Base-by-base conservation (phyloP, 2,113 vertebrate species). In the Pseudorectes ferrugineus region DNA sequence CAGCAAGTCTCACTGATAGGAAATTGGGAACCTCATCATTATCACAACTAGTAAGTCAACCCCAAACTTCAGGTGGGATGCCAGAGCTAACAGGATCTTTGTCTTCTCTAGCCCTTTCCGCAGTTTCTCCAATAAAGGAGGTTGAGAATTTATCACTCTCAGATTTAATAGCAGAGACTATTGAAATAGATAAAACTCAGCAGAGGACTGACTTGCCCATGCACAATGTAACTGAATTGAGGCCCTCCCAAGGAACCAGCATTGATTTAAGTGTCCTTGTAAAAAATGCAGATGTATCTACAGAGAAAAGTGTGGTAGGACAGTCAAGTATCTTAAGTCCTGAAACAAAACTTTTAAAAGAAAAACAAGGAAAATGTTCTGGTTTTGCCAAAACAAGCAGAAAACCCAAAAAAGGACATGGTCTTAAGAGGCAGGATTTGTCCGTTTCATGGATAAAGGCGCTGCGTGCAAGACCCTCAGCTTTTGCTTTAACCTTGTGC, bases 401-500 rank as follows among this genome's bases (percentile, higher is more conserved):
- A 91, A 97, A 95, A 95, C 36, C 33, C 54, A 97, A 43, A 66
- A 97, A 95, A 94, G 89, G 48, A 18, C 84, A 63, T 55, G 17
- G 52, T 84, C 73, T 71, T 94, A 97, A 94, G 92, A 97, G 92
- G 36, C 95, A 92, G 55, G 96, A 96, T 81, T 93, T 97, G 52
- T 93, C 96, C 63, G 28, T 95, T 71, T 93, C 96, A 4, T 97
- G 98, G 97, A 97, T 93, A 89, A 97, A 95, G 92, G 88, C 90
- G 2, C 70, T 98, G 86, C 31, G 97, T 98, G 99, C 99, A 25
- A 96, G 96, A 92, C 99, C 99, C 10, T 99, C 99, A 42, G 96
- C 98, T 58, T 99, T 99, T 96, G 99, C 99, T 17, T 94, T 98
- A 75, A 98, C 99, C 3, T 93, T 99, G 78, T 99, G 98, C 46